These are phyloP conservation scores for Oryzaephilus surinamensis DNA, from an alignment of 1,140 invertebrate genomes.

Conservation along the genomic window DNA sequence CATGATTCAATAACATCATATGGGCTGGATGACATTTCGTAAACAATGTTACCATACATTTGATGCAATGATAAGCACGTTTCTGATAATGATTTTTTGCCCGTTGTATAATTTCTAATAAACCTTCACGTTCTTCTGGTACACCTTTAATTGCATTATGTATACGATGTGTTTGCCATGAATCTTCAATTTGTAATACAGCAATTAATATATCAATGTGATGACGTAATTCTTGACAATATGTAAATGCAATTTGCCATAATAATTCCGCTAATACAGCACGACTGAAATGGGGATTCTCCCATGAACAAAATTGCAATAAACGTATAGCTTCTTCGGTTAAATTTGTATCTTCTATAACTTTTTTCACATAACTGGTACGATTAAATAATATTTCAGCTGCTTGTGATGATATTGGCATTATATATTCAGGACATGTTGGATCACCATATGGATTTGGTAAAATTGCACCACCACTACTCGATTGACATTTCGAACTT, in stretches of 20 bases:
- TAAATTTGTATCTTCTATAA: slow-evolving; percentile 87
- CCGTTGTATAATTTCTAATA: slow-evolving; percentile 85
- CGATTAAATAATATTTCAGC: slow-evolving; percentile 73
- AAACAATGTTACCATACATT: slow-evolving; percentile 86
- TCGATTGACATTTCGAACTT: slow-evolving; percentile 63
- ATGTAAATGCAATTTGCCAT: slow-evolving; percentile 90
- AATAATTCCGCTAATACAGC: slow-evolving; percentile 79
- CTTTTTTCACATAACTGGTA: slow-evolving; percentile 85
- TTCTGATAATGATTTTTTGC: slow-evolving; percentile 94
- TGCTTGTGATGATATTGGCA: slow-evolving; percentile 63
- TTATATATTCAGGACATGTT: slow-evolving; percentile 54
- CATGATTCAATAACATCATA: slow-evolving; percentile 62
- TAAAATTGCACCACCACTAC: slow-evolving; percentile 47
- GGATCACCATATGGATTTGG: slow-evolving; percentile 78
- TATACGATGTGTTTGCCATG: slow-evolving; percentile 89
- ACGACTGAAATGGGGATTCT: slow-evolving; percentile 87
- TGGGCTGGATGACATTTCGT: slow-evolving; percentile 67
- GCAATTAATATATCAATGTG: slow-evolving; percentile 83
- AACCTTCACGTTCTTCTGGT: slow-evolving; percentile 82
- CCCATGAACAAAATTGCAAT: slow-evolving; percentile 90
- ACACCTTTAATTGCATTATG: slow-evolving; percentile 72
- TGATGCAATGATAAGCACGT: slow-evolving; percentile 92
- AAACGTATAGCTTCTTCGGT: slow-evolving; percentile 84
- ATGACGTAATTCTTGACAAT: slow-evolving; percentile 86
- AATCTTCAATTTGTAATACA: slow-evolving; percentile 84